A percentile compares a stretch with the other conserved stretches of the same genome.
These are phyloP conservation scores for Dicrostonyx torquatus DNA, from an alignment of 2,797 vertebrate species.

Conservation along the genomic window DNA sequence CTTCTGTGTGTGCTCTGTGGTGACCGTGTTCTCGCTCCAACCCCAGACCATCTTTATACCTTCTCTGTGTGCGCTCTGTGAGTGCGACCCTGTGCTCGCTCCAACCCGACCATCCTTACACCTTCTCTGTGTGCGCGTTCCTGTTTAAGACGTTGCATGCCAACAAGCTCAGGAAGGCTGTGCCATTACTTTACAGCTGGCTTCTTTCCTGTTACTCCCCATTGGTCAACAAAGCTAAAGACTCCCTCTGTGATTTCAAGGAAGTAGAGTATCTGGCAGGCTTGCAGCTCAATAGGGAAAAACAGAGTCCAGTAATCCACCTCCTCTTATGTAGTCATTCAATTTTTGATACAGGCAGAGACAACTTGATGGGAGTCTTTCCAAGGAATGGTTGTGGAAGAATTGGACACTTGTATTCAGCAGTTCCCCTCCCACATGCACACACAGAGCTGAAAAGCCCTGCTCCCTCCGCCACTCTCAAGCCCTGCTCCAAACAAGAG, in stretches of 20 bases:
- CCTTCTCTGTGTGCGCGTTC: neutral
- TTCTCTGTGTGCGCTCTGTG: neutral
- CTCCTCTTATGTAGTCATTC: neutral
- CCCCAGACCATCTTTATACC: neutral
- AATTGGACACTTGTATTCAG: neutral
- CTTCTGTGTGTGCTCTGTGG: neutral
- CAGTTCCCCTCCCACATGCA: too few species aligned
- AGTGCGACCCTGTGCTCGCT: neutral
- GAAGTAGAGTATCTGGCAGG: neutral
- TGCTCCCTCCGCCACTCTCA: neutral
- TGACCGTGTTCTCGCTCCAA: too few species aligned
- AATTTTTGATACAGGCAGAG: constrained; percentile 12
- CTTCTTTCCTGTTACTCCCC: neutral
- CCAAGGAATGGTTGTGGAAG: constrained; percentile 29
- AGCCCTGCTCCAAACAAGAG: neutral
- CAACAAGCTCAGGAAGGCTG: neutral
- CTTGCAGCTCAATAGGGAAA: neutral
- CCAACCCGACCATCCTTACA: neutral
- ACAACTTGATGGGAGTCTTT: constrained; percentile 45
- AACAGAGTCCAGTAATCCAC: constrained; percentile 6
- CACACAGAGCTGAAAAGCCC: constrained; percentile 3
- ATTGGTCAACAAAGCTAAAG: neutral
- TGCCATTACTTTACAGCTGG: neutral
- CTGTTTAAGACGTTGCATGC: neutral
- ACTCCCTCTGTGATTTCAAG: neutral